Percentiles rank a stretch among this genome's conserved stretches.
phyloP scores from a whole-genome alignment of 2,797 vertebrate species.

The Pantherophis alleghaniensis region DNA sequence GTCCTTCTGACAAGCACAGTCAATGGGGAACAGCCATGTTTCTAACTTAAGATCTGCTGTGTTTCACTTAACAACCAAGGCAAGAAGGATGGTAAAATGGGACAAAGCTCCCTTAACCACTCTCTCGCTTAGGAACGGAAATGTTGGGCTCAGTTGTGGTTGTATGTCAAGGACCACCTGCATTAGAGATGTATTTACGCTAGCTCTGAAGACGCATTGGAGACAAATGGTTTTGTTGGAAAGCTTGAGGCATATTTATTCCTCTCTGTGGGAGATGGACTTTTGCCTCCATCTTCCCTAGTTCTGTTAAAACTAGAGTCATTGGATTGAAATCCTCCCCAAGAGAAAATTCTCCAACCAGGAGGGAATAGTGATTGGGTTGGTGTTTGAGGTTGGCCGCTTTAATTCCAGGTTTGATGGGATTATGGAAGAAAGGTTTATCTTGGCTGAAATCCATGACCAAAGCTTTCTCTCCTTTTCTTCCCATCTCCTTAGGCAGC shows the following conservation, averaged over 20 bases:
- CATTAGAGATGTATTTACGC: not conserved
- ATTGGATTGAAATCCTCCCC: not conserved
- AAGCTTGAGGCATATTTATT: not conserved
- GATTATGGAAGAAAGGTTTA: too few relatives aligned
- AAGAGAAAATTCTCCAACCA: not conserved
- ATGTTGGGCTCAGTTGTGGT: too few relatives aligned
- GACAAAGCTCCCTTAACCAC: too few relatives aligned
- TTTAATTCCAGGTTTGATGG: not conserved
- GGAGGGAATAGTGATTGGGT: not conserved
- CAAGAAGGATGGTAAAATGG: too few relatives aligned
- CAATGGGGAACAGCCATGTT: too few relatives aligned
- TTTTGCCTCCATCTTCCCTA: too few relatives aligned
- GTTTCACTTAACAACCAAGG: too few relatives aligned
- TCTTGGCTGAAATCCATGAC: not conserved
- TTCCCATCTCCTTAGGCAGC: conserved; percentile 72
- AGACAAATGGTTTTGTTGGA: not conserved
- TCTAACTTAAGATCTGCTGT: too few relatives aligned
- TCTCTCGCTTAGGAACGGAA: too few relatives aligned
- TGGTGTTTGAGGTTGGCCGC: not conserved
- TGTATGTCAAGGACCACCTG: too few relatives aligned
- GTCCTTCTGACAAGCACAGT: too few relatives aligned
- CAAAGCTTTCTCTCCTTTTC: not conserved
- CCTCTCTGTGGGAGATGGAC: too few relatives aligned
- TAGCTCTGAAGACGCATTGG: not conserved
- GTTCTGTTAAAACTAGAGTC: not conserved